Evolutionary conservation across 2,113 vertebrate species (phyloP).

Genomic region (Condylura cristata): DNA sequence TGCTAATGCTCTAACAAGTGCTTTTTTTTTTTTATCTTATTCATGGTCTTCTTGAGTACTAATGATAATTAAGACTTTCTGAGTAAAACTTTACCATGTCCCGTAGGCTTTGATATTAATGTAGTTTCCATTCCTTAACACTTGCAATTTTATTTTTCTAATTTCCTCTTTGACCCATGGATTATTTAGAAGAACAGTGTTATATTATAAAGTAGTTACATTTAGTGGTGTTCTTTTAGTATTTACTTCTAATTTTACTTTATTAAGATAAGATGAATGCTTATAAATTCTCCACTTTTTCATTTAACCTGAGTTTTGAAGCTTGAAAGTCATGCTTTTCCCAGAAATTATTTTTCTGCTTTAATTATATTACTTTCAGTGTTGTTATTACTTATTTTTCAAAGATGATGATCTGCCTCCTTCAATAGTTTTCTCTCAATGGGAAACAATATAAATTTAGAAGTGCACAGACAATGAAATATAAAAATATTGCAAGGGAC

Average conservation of each 20-base stretch:
- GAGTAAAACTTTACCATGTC: neutral
- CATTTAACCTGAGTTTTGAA: constrained; percentile 29
- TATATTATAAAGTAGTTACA: neutral
- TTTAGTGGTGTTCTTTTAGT: constrained; percentile 42
- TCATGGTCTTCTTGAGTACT: neutral
- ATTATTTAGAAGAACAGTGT: neutral
- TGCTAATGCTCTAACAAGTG: constrained; percentile 13
- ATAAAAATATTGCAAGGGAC: neutral
- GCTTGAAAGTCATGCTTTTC: constrained; percentile 34
- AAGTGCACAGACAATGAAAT: neutral
- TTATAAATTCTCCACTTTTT: constrained; percentile 17
- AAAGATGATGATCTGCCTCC: neutral
- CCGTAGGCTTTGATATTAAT: neutral
- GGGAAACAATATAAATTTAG: constrained; percentile 29
- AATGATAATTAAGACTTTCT: constrained; percentile 1
- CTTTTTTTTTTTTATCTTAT: constrained; percentile 3
- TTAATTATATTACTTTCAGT: constrained; percentile 15
- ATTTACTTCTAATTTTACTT: constrained; percentile 48
- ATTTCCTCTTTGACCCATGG: constrained; percentile 8
- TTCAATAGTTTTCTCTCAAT: constrained; percentile 18
- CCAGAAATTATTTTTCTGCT: constrained; percentile 31
- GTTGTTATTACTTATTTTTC: constrained; percentile 1
- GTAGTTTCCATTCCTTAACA: neutral
- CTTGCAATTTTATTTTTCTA: constrained; percentile 19
- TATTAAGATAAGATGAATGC: neutral